Conservation (phyloP, 2,888 invertebrate species). For the Epinotia bilunana region DNA sequence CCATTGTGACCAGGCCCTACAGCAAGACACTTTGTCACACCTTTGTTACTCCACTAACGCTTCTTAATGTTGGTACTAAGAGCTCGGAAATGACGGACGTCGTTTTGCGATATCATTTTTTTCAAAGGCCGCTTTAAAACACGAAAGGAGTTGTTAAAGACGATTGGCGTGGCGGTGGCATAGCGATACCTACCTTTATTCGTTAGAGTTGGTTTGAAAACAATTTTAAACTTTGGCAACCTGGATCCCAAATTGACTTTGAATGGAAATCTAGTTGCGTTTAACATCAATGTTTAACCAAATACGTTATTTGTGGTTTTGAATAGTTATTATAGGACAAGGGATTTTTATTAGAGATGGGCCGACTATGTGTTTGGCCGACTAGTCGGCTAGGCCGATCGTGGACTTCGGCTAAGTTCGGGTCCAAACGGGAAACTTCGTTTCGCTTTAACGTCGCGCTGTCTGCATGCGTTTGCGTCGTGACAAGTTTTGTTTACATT, state of each 20-base stretch:
- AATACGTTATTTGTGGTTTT: too few species aligned
- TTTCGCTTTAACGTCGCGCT: too few species aligned
- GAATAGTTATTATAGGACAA: too few species aligned
- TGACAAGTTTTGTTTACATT: too few species aligned
- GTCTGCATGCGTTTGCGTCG: too few species aligned
- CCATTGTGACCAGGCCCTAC: constrained; percentile 62
- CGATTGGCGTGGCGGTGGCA: not conserved
- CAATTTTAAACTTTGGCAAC: not conserved
- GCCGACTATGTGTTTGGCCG: too few species aligned
- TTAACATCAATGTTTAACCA: not conserved
- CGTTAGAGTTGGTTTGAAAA: constrained; percentile 20
- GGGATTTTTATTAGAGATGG: too few species aligned
- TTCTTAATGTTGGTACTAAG: constrained; percentile 68
- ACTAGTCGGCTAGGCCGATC: too few species aligned
- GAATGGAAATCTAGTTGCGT: not conserved
- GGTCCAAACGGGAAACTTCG: too few species aligned
- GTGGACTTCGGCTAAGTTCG: too few species aligned
- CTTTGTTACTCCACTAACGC: constrained; percentile 76
- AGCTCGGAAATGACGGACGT: constrained; percentile 63
- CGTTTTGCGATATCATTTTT: constrained; percentile 61
- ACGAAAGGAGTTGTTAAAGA: constrained; percentile 33
- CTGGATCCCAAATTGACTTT: not conserved
- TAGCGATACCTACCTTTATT: constrained; percentile 7
- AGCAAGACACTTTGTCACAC: constrained; percentile 73
- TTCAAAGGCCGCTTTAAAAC: constrained; percentile 42